phyloP scores from a whole-genome alignment of 2,888 invertebrate species.

The Andrena bucephala region DNA sequence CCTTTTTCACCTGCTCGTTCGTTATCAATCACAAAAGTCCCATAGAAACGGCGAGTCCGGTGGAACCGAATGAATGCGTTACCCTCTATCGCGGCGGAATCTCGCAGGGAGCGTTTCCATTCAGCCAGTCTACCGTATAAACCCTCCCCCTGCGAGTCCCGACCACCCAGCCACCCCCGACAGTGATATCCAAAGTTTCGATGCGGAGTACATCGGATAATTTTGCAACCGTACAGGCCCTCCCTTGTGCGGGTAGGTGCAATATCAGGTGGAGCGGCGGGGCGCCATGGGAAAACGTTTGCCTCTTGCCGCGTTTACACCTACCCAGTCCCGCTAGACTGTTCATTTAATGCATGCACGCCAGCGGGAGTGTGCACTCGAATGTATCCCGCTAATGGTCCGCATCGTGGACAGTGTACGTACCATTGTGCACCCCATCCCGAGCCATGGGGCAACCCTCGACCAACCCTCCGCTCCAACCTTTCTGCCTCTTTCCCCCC shows the following conservation, averaged over 20 bases:
- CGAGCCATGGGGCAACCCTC: not conserved
- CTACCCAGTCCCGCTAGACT: slow-evolving; percentile 32
- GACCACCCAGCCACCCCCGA: not conserved
- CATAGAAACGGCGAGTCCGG: slow-evolving; percentile 36
- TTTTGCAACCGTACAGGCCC: slow-evolving; percentile 23
- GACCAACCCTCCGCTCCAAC: too few species aligned
- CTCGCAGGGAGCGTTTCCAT: slow-evolving; percentile 42
- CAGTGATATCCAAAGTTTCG: slow-evolving; percentile 55
- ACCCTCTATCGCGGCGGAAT: slow-evolving; percentile 36
- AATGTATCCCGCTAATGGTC: slow-evolving; percentile 68
- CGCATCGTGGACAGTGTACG: slow-evolving; percentile 62
- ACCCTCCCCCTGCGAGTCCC: not conserved
- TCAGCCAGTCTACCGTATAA: slow-evolving; percentile 31
- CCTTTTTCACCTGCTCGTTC: slow-evolving; percentile 38
- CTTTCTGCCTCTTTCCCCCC: not conserved
- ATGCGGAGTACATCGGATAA: slow-evolving; percentile 42
- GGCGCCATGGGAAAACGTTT: slow-evolving; percentile 58
- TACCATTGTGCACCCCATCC: slow-evolving; percentile 50
- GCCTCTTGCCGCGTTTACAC: slow-evolving; percentile 55
- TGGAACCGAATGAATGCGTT: slow-evolving; percentile 42
- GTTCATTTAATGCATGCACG: slow-evolving; percentile 60
- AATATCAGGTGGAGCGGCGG: slow-evolving; percentile 37
- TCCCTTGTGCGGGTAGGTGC: slow-evolving; percentile 3
- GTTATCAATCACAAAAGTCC: slow-evolving; percentile 54
- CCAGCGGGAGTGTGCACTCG: slow-evolving; percentile 40